phyloP scores from a whole-genome alignment of 2,113 vertebrate species.

The Butorides virescens region DNA sequence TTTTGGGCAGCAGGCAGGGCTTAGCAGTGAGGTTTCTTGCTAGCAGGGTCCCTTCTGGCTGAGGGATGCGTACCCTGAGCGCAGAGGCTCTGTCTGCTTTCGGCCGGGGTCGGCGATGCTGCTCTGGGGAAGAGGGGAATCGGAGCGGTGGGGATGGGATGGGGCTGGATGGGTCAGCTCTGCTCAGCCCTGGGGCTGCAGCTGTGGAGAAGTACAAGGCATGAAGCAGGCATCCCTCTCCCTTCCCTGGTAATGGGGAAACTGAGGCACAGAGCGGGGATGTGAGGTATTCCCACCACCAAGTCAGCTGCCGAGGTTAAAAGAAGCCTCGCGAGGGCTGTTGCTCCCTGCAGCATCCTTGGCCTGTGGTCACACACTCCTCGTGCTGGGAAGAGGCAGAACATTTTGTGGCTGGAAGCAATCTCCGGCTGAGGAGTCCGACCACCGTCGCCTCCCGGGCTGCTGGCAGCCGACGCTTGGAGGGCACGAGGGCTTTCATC shows the following conservation, averaged over 20 bases:
- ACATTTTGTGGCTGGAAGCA: background rate
- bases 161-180: background rate
- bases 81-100: background rate
- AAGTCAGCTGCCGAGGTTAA: background rate
- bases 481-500: background rate
- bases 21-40: background rate
- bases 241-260: background rate
- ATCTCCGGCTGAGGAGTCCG: background rate
- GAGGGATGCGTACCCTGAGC: background rate
- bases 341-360: background rate
- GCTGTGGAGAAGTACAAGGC: background rate
- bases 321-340: rapidly evolving
- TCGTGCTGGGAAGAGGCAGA: rapidly evolving
- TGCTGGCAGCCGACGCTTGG: background rate
- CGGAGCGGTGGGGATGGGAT: background rate
- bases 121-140: background rate
- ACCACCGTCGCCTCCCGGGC: background rate
- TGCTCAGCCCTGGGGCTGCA: background rate
- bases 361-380: rapidly evolving
- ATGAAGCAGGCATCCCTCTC: background rate
- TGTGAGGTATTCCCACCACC: background rate
- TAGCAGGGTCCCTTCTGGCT: background rate
- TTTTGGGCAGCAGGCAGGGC: background rate
- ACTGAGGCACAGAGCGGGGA: background rate
- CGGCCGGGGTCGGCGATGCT: background rate